Percentiles rank a stretch among this genome's conserved stretches.
Evolutionary conservation across 2,113 vertebrate species (phyloP).

Genomic region (Phycodurus eques): DNA sequence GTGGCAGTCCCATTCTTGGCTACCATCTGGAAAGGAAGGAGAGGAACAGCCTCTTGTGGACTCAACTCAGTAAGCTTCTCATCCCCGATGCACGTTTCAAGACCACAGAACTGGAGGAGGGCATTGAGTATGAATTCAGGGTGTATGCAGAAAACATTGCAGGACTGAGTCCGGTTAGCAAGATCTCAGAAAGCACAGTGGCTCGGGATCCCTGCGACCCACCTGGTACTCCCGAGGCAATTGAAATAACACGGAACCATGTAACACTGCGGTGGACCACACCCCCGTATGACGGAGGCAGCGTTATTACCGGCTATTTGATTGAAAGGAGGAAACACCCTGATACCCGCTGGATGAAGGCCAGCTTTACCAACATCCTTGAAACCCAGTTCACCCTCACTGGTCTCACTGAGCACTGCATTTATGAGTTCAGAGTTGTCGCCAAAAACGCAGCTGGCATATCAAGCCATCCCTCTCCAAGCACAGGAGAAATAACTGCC

Average conservation of each 20-base stretch:
- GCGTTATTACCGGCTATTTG: conserved; percentile 89
- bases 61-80: conserved; percentile 87
- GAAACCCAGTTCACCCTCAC: conserved; percentile 88
- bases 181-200: conserved; percentile 86
- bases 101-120: conserved; percentile 91
- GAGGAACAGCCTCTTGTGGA: conserved; percentile 96
- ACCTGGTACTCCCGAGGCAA: conserved; percentile 89
- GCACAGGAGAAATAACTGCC: conserved; percentile 92
- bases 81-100: conserved; percentile 89
- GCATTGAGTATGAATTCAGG: conserved; percentile 96
- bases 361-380: conserved; percentile 92
- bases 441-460: conserved; percentile 92
- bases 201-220: conserved; percentile 95
- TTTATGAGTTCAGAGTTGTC: conserved; percentile 94
- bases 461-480: conserved; percentile 87
- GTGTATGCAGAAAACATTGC: conserved; percentile 97
- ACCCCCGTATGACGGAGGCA: conserved; percentile 94
- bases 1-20: conserved; percentile 88
- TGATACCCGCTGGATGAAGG: conserved; percentile 97
- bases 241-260: conserved; percentile 89
- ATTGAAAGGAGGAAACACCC: conserved; percentile 92
- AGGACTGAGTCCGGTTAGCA: conserved; percentile 88
- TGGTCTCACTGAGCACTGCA: conserved; percentile 86
- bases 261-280: conserved; percentile 91
- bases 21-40: conserved; percentile 98